Evolutionary conservation across 2,113 vertebrate species (phyloP).

Genomic region (Petrocephalus microphthalmus): DNA sequence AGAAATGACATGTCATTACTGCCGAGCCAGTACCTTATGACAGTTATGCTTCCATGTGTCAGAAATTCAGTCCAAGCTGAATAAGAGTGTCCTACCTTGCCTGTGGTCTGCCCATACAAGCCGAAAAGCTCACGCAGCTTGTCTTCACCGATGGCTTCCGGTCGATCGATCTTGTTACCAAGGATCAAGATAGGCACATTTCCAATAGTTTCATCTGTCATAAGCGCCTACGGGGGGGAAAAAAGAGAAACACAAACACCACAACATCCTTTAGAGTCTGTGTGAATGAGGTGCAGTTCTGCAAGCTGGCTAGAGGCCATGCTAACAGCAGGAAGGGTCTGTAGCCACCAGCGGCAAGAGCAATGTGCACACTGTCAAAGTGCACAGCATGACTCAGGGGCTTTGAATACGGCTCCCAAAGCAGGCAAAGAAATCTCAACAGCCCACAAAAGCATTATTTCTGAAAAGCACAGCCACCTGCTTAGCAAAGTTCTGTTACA

Average conservation of each 20-base stretch:
- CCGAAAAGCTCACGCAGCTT: constrained; percentile 80
- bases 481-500: not conserved
- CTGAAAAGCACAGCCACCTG: not conserved
- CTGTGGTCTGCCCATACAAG: constrained; percentile 90
- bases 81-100: constrained; percentile 67
- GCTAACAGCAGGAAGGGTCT: not conserved
- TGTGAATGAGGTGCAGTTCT: not conserved
- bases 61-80: not conserved
- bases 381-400: not conserved
- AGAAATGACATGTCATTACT: not conserved
- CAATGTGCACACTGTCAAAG: not conserved
- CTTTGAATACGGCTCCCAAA: not conserved
- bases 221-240: constrained; percentile 70
- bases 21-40: not conserved
- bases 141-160: constrained; percentile 93
- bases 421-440: not conserved
- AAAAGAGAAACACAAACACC: not conserved
- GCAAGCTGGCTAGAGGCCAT: not conserved
- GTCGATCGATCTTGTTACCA: constrained; percentile 96
- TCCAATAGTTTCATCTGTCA: constrained; percentile 96
- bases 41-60: not conserved
- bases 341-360: not conserved
- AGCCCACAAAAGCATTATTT: not conserved
- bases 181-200: constrained; percentile 96
- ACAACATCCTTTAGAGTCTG: not conserved